phyloP scores from a whole-genome alignment of 2,888 invertebrate species.

The Conchocele bisecta region DNA sequence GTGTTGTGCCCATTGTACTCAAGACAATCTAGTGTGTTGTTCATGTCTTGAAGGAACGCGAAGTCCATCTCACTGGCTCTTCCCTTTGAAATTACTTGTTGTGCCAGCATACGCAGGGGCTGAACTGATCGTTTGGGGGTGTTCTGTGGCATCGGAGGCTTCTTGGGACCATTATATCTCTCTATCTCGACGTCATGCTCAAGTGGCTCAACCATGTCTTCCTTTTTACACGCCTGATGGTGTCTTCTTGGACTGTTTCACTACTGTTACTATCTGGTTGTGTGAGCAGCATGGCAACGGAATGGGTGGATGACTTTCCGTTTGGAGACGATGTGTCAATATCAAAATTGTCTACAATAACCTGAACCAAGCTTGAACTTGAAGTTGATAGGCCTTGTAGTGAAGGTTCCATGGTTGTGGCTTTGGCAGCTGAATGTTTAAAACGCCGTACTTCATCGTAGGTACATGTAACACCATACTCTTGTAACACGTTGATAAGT shows the following conservation, averaged over 20 bases:
- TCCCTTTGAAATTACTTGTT: background rate
- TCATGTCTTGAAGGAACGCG: constrained; percentile 30
- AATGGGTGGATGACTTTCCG: constrained; percentile 30
- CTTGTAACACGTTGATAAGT: too few relatives aligned
- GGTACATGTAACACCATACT: too few relatives aligned
- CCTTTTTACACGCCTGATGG: too few relatives aligned
- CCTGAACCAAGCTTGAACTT: background rate
- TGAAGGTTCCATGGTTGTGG: constrained; percentile 6
- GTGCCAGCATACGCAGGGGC: constrained; percentile 5
- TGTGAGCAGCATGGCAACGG: constrained; percentile 25
- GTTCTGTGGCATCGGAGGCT: constrained; percentile 20
- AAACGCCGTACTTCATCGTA: constrained; percentile 60
- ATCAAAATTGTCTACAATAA: constrained; percentile 30
- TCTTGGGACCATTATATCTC: constrained; percentile 16
- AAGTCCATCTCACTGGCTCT: constrained; percentile 15
- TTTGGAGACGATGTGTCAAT: constrained; percentile 35
- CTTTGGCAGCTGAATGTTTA: constrained; percentile 56
- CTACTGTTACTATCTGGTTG: too few relatives aligned
- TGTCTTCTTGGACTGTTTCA: too few relatives aligned
- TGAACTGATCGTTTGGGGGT: background rate
- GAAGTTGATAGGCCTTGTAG: background rate
- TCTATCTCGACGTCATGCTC: constrained; percentile 7
- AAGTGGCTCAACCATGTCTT: constrained; percentile 5
- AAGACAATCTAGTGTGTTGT: background rate
- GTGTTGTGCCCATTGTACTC: constrained; percentile 34